Percentiles rank a stretch among this genome's conserved stretches.
Conservation (phyloP, 2,113 vertebrate genomes). For the Ceratotherium simum region DNA sequence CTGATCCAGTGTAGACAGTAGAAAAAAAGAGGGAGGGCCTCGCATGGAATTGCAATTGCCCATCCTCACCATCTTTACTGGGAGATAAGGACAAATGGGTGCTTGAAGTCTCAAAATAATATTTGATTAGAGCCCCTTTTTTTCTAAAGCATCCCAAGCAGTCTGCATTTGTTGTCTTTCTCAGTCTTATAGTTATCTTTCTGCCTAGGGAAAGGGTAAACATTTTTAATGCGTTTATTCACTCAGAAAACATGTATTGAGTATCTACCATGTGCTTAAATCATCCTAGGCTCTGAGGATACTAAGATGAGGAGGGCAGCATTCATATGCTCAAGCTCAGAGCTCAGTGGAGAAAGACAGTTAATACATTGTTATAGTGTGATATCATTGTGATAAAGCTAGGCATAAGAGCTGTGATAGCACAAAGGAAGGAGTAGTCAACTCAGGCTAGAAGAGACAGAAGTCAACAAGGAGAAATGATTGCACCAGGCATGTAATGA, state of each 20-base stretch:
- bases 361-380: neutral
- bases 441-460: neutral
- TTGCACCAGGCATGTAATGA: too few species aligned
- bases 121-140: conserved; percentile 37
- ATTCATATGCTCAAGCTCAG: neutral
- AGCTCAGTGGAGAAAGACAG: neutral
- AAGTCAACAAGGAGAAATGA: neutral
- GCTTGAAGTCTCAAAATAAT: conserved; percentile 66
- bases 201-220: conserved; percentile 1
- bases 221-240: conserved; percentile 30
- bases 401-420: neutral
- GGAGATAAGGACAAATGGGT: conserved; percentile 15
- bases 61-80: neutral
- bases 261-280: neutral
- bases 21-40: neutral
- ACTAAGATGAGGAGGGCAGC: neutral
- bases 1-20: neutral
- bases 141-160: conserved; percentile 65
- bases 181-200: conserved; percentile 64
- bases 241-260: neutral
- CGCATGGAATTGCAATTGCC: neutral
- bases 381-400: neutral
- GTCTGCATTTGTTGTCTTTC: conserved; percentile 70
- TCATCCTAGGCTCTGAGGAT: neutral
- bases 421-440: neutral